Evolutionary conservation across 2,888 invertebrate genomes (phyloP).

Genomic region (Aphodius granarius): DNA sequence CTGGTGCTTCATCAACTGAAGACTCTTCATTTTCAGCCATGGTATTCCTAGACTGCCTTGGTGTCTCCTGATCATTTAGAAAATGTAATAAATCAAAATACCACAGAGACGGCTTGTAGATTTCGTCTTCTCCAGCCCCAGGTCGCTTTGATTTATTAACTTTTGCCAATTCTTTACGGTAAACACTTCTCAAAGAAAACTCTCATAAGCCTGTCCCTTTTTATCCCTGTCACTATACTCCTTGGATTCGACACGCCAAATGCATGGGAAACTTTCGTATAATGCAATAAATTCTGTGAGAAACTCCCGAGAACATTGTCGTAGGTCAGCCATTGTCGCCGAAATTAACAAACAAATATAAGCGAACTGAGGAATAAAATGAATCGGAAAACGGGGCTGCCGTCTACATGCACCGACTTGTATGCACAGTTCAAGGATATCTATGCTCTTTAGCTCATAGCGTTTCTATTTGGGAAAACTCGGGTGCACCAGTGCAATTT

Average conservation of each 20-base stretch:
- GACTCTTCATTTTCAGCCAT: conserved; percentile 18
- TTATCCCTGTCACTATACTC: conserved; percentile 25
- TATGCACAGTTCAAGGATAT: conserved; percentile 24
- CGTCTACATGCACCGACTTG: conserved; percentile 26
- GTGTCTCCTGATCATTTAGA: conserved; percentile 18
- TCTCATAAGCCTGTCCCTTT: conserved; percentile 24
- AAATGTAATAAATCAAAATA: conserved; percentile 23
- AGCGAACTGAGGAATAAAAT: conserved; percentile 17
- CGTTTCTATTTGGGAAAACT: too few relatives aligned
- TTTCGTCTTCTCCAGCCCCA: conserved; percentile 22
- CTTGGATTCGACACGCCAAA: conserved; percentile 24
- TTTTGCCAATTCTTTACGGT: conserved; percentile 26
- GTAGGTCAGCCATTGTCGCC: conserved; percentile 21
- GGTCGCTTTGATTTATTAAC: conserved; percentile 25
- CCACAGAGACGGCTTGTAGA: conserved; percentile 20
- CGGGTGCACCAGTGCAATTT: too few relatives aligned
- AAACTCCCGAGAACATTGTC: conserved; percentile 25
- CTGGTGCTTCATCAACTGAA: conserved; percentile 9
- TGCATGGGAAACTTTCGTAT: conserved; percentile 23
- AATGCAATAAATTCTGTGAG: conserved; percentile 10
- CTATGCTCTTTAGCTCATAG: conserved; percentile 12
- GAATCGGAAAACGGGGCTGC: conserved; percentile 22
- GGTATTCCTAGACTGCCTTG: conserved; percentile 20
- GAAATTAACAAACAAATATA: not conserved
- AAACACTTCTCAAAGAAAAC: conserved; percentile 28